Evolutionary conservation across 1,140 invertebrate genomes (phyloP).

Genomic region (Lasioglossum baleicum): DNA sequence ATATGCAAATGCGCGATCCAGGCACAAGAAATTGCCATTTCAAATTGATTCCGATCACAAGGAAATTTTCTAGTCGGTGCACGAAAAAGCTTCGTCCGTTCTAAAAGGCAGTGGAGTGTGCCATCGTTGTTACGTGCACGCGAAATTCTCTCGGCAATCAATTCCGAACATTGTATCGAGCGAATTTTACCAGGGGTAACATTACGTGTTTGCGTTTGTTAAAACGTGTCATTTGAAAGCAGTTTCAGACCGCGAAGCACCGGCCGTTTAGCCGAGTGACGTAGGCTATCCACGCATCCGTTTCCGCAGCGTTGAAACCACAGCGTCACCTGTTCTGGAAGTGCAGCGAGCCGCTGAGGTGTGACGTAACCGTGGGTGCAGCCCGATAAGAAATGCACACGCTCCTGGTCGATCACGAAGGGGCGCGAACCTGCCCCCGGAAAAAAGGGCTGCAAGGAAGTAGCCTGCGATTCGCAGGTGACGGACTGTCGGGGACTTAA

Average conservation of each 20-base stretch:
- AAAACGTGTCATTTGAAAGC: background rate
- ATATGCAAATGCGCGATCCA: no score
- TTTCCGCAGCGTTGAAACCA: slow-evolving; percentile 55
- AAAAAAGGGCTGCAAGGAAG: slow-evolving; percentile 55
- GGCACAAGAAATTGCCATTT: no score
- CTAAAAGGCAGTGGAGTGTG: no score
- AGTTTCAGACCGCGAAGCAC: slow-evolving; percentile 12
- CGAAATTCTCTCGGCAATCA: no score
- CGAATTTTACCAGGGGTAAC: no score
- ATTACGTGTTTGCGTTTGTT: no score
- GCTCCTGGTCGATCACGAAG: slow-evolving; percentile 5
- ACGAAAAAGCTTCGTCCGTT: no score
- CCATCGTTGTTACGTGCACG: no score
- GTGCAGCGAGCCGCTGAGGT: slow-evolving; percentile 45
- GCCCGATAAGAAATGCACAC: slow-evolving; percentile 51
- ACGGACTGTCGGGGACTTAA: slow-evolving; percentile 53
- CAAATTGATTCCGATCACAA: no score
- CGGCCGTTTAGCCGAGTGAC: slow-evolving; percentile 18
- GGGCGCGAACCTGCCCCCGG: slow-evolving; percentile 30
- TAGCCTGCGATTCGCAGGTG: slow-evolving; percentile 57
- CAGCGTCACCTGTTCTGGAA: slow-evolving; percentile 60
- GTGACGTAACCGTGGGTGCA: slow-evolving; percentile 54
- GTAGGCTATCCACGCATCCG: slow-evolving; percentile 49
- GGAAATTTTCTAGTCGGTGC: no score
- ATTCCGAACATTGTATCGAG: no score